A percentile compares a stretch with the other conserved stretches of the same genome.
Conservation (phyloP, 2,888 invertebrate genomes). For the Acrobasis consociella region DNA sequence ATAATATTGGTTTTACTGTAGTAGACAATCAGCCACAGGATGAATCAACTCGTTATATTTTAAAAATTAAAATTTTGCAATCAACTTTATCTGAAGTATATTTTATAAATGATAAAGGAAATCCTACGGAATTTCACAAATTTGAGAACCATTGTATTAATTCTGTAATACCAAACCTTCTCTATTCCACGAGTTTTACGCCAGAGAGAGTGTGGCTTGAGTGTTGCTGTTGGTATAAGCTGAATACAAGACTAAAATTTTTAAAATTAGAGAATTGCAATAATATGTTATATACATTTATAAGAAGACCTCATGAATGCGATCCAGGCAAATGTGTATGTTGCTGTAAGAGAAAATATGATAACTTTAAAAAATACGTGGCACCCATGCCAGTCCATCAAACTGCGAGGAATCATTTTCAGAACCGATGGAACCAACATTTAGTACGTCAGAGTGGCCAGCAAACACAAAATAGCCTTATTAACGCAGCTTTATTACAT, state of each 20-base stretch:
- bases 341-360: slow-evolving; percentile 36
- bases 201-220: slow-evolving; percentile 7
- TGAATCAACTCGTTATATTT: not conserved
- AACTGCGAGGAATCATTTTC: not conserved
- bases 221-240: slow-evolving; percentile 48
- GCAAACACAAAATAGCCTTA: not conserved
- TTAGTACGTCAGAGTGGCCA: not conserved
- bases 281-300: slow-evolving; percentile 28
- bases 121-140: not conserved
- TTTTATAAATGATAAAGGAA: slow-evolving; percentile 1
- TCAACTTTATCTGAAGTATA: not conserved
- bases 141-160: not conserved
- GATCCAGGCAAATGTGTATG: slow-evolving; percentile 33
- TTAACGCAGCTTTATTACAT: not conserved
- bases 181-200: not conserved
- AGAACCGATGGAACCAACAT: slow-evolving; percentile 5
- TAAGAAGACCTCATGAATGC: slow-evolving; percentile 38
- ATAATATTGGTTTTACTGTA: not conserved
- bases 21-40: not conserved
- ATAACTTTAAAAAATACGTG: not conserved
- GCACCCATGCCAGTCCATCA: not conserved
- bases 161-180: not conserved
- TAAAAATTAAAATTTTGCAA: not conserved
- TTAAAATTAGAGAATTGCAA: slow-evolving; percentile 28
- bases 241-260: slow-evolving; percentile 32